phyloP scores from a whole-genome alignment of 2,113 vertebrate species.

The Oreochromis aureus region DNA sequence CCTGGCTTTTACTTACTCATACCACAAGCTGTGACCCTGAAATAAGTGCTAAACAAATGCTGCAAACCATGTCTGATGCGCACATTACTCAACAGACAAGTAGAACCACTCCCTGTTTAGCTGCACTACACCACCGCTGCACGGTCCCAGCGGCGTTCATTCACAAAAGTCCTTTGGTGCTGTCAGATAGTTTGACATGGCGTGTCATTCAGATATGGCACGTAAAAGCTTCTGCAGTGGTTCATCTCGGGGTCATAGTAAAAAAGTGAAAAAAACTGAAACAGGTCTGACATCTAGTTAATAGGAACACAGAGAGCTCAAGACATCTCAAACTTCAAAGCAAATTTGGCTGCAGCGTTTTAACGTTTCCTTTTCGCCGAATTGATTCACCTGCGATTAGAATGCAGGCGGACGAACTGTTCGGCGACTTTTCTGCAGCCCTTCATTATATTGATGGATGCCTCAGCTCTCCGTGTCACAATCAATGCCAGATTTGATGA shows the following conservation, averaged over 20 bases:
- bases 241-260: constrained; percentile 13
- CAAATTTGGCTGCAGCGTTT: background rate
- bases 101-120: background rate
- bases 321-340: constrained; percentile 7
- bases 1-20: constrained; percentile 6
- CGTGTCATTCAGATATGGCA: constrained; percentile 34
- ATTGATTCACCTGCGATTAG: constrained; percentile 38
- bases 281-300: constrained; percentile 2
- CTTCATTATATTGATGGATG: constrained; percentile 40
- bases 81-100: background rate
- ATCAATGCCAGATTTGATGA: constrained; percentile 47
- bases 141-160: background rate
- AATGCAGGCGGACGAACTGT: constrained; percentile 15
- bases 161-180: constrained; percentile 1
- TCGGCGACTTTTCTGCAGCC: constrained; percentile 6
- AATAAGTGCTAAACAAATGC: constrained; percentile 44
- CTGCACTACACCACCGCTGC: background rate
- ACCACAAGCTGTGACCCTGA: constrained; percentile 42
- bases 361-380: background rate
- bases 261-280: background rate
- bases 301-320: background rate
- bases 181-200: background rate
- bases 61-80: constrained; percentile 17
- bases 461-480: constrained; percentile 7
- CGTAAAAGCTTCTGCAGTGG: background rate